A percentile compares a stretch with the other conserved stretches of the same genome.
These are phyloP conservation scores for Heliconius ethilla DNA, from an alignment of 2,888 invertebrate species.

Conservation along the genomic window DNA sequence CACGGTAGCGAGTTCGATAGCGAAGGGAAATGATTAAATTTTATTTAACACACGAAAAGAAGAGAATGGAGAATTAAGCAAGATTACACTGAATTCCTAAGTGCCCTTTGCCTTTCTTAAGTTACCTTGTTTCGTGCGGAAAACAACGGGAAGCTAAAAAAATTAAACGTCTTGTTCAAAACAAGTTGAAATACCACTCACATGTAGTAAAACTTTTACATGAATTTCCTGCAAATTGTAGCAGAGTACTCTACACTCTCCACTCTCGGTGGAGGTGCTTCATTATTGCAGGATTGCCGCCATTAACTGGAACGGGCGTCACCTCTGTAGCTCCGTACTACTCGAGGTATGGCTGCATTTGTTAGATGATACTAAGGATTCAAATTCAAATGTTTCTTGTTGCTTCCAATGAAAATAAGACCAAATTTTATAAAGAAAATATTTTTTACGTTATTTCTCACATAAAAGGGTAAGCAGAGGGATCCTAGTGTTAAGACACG, in stretches of 20 bases:
- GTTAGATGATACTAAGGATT: slow-evolving; percentile 11
- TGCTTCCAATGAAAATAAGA: background rate
- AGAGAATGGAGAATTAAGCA: too few relatives aligned
- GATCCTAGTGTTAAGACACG: too few relatives aligned
- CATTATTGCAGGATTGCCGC: slow-evolving; percentile 32
- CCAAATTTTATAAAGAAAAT: too few relatives aligned
- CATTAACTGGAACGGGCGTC: slow-evolving; percentile 28
- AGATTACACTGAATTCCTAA: too few relatives aligned
- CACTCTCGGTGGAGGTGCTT: slow-evolving; percentile 20
- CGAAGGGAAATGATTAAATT: background rate
- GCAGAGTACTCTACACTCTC: background rate
- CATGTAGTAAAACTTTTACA: slow-evolving; percentile 16
- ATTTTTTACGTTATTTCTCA: too few relatives aligned
- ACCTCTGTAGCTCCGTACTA: slow-evolving; percentile 17
- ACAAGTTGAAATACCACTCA: background rate
- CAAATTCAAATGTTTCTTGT: background rate
- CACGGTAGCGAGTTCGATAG: background rate
- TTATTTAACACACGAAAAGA: background rate
- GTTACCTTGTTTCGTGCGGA: too few relatives aligned
- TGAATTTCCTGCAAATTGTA: slow-evolving; percentile 12
- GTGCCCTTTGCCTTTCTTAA: too few relatives aligned
- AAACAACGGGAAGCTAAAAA: too few relatives aligned
- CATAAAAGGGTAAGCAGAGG: too few relatives aligned
- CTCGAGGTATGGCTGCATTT: slow-evolving; percentile 5
- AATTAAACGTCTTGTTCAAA: background rate